Conservation (phyloP, 2,888 invertebrate species). For the Eupithecia dodoneata region DNA sequence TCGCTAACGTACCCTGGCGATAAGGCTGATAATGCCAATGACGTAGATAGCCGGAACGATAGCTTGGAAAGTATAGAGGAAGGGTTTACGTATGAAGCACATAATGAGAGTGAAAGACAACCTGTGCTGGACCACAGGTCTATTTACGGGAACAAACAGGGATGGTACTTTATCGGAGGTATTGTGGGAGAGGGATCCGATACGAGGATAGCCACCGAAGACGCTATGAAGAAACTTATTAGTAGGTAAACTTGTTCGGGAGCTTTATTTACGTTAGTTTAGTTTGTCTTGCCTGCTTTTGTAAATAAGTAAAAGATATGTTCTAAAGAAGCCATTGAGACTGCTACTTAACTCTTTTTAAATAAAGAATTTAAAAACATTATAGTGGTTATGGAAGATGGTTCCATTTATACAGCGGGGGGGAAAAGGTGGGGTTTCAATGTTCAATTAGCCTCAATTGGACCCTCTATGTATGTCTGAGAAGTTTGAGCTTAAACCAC, state of each 20-base stretch:
- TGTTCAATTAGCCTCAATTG: neutral
- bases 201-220: conserved; percentile 86
- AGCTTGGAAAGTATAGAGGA: conserved; percentile 63
- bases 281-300: conserved; percentile 39
- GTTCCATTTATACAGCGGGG: neutral
- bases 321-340: neutral
- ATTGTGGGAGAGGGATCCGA: conserved; percentile 88
- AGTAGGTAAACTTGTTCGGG: conserved; percentile 87
- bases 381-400: neutral
- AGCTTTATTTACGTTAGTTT: conserved; percentile 57
- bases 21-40: conserved; percentile 56
- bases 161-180: conserved; percentile 94
- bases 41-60: conserved; percentile 60
- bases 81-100: conserved; percentile 74
- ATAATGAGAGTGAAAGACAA: conserved; percentile 82
- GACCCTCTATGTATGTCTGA: neutral
- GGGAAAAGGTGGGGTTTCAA: neutral
- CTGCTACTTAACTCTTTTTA: neutral
- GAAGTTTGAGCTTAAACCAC: neutral
- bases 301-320: neutral
- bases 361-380: neutral
- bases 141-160: conserved; percentile 87
- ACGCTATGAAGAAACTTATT: conserved; percentile 90
- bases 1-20: conserved; percentile 71
- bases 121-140: conserved; percentile 85